Evolutionary conservation across 2,113 vertebrate species (phyloP), one percentile per base, ranked within the genome.

Genomic region (Psettodes erumei): DNA sequence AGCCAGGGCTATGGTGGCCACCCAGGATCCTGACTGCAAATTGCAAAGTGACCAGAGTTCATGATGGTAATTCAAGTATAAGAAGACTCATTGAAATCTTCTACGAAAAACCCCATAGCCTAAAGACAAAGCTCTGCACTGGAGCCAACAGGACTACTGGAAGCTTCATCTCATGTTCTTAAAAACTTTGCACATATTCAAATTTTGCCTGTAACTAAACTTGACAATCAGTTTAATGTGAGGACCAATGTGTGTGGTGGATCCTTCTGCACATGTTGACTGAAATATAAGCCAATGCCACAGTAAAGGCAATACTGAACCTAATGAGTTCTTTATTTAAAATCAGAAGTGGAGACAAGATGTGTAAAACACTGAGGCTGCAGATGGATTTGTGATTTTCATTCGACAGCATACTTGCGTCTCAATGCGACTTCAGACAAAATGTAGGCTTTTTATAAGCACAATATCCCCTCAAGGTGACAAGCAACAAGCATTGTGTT

Each of bases 1-100:
- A 86, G 42, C 89, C 91, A 91, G 72, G 86, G 72, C 58, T 94
- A 93, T 76, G 92, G 91, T 45, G 87, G 87, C 45, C 91, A 86
- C 84, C 87, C 91, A 71, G 91, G 93, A 92, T 93, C 93, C 90
- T 94, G 93, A 94, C 91, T 92, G 89, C 80, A 83, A 75, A 3
- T 81, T 79, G 75, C 79, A 38, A 83, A 65, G 80, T 85, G 87
- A 90, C 89, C 84, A 87, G 89, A 91, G 81, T 43, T 87, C 85
- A 82, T 91, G 90, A 92, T 83, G 91, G 88, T 88, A 86, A 89
- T 80, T 71, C 71, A 69, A 38, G 87, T 86, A 72, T 86, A 77
- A 87, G 89, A 85, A 74, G 79, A 79, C 83, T 74, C 40, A 73
- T 71, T 56, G 62, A 50, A 35, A 81, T 55, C 59, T 62, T 64